Evolutionary conservation across 2,888 invertebrate species (phyloP).

Genomic region (Formica aserva): DNA sequence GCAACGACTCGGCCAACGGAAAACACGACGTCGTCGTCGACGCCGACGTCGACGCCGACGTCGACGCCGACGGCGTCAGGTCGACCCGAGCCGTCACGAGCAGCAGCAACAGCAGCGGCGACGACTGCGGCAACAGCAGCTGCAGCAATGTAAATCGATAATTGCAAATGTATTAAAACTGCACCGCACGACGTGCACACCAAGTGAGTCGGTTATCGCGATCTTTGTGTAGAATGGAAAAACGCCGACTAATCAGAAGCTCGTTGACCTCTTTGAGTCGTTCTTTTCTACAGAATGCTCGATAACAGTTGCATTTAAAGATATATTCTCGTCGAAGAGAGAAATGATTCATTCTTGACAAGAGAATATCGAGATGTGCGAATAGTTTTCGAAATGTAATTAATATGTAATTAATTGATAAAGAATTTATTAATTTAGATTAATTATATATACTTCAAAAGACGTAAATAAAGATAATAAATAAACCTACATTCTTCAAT

Average conservation of each 20-base stretch:
- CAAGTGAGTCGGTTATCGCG: slow-evolving; percentile 28
- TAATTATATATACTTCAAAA: neutral
- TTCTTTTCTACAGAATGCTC: neutral
- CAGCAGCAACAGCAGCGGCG: neutral
- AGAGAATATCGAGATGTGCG: neutral
- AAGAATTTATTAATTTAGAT: neutral
- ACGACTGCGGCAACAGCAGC: neutral
- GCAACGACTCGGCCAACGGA: slow-evolving; percentile 3
- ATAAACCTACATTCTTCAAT: neutral
- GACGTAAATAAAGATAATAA: neutral
- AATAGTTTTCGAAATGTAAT: neutral
- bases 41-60: slow-evolving; percentile 5
- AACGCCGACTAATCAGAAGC: slow-evolving; percentile 24
- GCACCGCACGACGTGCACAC: neutral
- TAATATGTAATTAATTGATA: neutral
- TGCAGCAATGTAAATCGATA: slow-evolving; percentile 54
- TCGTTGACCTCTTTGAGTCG: slow-evolving; percentile 19
- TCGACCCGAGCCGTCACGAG: neutral
- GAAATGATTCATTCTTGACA: neutral
- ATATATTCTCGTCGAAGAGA: neutral
- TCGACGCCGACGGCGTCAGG: neutral
- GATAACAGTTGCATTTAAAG: neutral
- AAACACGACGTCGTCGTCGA: slow-evolving; percentile 28
- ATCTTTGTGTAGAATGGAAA: slow-evolving; percentile 18
- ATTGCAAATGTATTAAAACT: slow-evolving; percentile 45